Evolutionary conservation across 2,888 invertebrate genomes (phyloP).

Genomic region (Tipula confusa): DNA sequence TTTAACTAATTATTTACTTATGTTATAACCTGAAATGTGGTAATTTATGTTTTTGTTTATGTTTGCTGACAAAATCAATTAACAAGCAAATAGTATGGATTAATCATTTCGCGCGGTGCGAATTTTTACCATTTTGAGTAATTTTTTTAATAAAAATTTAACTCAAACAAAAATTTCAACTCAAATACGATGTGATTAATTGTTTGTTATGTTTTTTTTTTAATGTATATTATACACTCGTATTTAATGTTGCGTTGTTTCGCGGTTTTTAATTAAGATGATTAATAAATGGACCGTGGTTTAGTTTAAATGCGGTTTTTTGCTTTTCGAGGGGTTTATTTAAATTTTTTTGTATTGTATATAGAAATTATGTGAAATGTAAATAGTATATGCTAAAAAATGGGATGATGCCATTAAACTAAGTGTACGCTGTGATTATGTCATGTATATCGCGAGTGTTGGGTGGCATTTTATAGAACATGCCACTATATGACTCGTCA

Average conservation of each 20-base stretch:
- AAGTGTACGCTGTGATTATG: not conserved
- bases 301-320: not conserved
- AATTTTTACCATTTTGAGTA: not conserved
- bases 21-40: not conserved
- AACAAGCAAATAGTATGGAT: not conserved
- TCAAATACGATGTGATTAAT: not conserved
- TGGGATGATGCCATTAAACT: not conserved
- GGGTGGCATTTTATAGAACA: not conserved
- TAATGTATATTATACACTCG: not conserved
- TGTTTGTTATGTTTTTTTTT: not conserved
- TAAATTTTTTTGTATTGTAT: not conserved
- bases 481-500: not conserved
- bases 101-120: not conserved
- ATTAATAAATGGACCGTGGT: conserved; percentile 25
- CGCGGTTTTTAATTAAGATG: conserved; percentile 25
- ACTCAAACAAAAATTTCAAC: not conserved
- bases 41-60: not conserved
- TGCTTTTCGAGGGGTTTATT: not conserved
- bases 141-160: not conserved
- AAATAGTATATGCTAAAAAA: not conserved
- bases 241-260: not conserved
- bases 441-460: not conserved
- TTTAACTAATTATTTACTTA: too few relatives aligned
- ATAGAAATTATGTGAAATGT: not conserved
- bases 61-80: not conserved